phyloP scores from a whole-genome alignment of 2,797 vertebrate species.

The Pelobates cultripes region DNA sequence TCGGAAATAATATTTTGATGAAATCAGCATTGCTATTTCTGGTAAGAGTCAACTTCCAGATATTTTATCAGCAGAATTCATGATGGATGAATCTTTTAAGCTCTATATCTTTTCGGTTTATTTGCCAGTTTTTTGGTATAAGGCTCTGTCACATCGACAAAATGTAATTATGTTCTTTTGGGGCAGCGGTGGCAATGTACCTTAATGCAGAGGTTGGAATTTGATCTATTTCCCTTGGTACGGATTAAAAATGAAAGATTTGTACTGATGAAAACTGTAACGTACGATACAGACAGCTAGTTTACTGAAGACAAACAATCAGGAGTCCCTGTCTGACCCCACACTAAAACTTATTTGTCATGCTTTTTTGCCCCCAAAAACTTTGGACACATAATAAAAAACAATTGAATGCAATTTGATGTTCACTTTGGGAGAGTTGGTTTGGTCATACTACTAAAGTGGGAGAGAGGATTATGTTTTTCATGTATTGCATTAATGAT shows the following conservation, averaged over 20 bases:
- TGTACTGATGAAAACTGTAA: slow-evolving; percentile 33
- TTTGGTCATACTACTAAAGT: neutral
- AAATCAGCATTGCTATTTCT: slow-evolving; percentile 47
- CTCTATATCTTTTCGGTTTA: slow-evolving; percentile 46
- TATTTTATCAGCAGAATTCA: slow-evolving; percentile 42
- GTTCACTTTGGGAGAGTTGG: neutral
- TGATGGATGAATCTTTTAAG: slow-evolving; percentile 44
- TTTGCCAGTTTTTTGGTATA: slow-evolving; percentile 41
- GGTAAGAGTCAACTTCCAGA: slow-evolving; percentile 30
- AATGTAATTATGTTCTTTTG: slow-evolving; percentile 49
- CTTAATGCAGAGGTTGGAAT: slow-evolving; percentile 32
- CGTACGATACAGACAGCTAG: slow-evolving; percentile 13
- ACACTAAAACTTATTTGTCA: neutral
- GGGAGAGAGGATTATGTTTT: too few species aligned
- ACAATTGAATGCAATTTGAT: neutral
- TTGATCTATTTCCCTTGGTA: slow-evolving; percentile 40
- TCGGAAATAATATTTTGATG: slow-evolving; percentile 44
- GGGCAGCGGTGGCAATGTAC: slow-evolving; percentile 38
- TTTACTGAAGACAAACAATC: slow-evolving; percentile 8
- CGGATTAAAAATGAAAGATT: slow-evolving; percentile 36
- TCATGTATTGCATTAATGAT: too few species aligned
- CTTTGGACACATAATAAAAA: neutral
- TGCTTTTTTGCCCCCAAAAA: neutral
- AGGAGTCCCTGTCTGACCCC: slow-evolving; percentile 21
- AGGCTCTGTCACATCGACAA: slow-evolving; percentile 34